A percentile compares a stretch with the other conserved stretches of the same genome.
Conservation (phyloP, 2,888 invertebrate genomes). For the Rhamnusium bicolor region DNA sequence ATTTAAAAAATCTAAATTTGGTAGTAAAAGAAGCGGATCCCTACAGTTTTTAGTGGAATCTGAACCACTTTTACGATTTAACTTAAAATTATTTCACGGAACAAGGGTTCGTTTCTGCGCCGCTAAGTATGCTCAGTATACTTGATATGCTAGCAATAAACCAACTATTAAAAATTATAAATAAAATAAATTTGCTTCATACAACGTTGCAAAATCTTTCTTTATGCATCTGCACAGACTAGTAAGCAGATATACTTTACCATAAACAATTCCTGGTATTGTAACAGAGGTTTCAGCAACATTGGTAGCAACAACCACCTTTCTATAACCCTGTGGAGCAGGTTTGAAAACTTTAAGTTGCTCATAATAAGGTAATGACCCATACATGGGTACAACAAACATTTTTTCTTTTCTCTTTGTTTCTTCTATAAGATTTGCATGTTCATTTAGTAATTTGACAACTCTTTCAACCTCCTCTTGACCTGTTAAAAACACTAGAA, state of each 20-base stretch:
- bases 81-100: too few species aligned
- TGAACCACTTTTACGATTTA: too few species aligned
- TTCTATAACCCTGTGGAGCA: slow-evolving; percentile 82
- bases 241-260: slow-evolving; percentile 70
- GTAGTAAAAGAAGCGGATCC: too few species aligned
- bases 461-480: slow-evolving; percentile 94
- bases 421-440: slow-evolving; percentile 74
- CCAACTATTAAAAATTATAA: too few species aligned
- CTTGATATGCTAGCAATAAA: too few species aligned
- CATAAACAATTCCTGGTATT: slow-evolving; percentile 92
- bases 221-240: neutral
- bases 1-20: too few species aligned
- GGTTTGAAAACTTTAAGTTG: slow-evolving; percentile 88
- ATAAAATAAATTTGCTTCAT: too few species aligned
- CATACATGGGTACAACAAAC: slow-evolving; percentile 91
- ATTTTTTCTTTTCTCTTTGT: slow-evolving; percentile 74
- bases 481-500: slow-evolving; percentile 94
- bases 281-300: slow-evolving; percentile 98
- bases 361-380: slow-evolving; percentile 86
- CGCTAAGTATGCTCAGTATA: too few species aligned
- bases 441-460: slow-evolving; percentile 77
- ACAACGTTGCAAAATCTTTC: neutral
- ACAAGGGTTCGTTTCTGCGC: too few species aligned
- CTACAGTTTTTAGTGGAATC: too few species aligned
- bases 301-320: slow-evolving; percentile 95